A percentile compares a stretch with the other conserved stretches of the same genome.
These are phyloP conservation scores for Neoitamus cyanurus DNA, from an alignment of 2,888 invertebrate species.

Conservation along the genomic window DNA sequence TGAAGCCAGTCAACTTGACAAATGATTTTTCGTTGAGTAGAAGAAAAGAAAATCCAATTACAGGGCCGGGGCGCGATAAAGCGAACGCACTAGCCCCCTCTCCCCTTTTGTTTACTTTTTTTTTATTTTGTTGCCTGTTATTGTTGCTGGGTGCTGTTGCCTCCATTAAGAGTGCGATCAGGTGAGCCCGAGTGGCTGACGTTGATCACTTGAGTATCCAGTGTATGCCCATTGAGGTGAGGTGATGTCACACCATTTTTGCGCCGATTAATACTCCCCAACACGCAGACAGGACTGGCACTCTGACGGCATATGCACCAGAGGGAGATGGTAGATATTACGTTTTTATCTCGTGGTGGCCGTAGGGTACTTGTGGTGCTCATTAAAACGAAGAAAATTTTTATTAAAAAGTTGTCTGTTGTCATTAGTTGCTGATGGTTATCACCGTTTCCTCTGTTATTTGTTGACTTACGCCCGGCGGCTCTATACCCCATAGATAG, in stretches of 20 bases:
- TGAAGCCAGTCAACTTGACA: slow-evolving; percentile 31
- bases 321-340: not conserved
- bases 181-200: not conserved
- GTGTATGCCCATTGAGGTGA: not conserved
- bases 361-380: not conserved
- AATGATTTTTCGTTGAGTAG: slow-evolving; percentile 15
- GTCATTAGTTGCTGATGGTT: not conserved
- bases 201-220: not conserved
- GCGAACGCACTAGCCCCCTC: not conserved
- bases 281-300: not conserved
- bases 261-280: not conserved
- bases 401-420: slow-evolving; percentile 5
- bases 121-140: not conserved
- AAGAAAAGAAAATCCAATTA: slow-evolving; percentile 45
- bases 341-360: not conserved
- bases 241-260: not conserved
- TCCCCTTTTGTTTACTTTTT: not conserved
- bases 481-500: not conserved
- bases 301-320: not conserved
- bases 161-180: not conserved
- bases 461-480: not conserved
- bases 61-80: slow-evolving; percentile 23
- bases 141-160: not conserved
- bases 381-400: not conserved
- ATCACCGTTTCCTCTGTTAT: not conserved